Conservation (phyloP, 2,888 invertebrate species). For the Galerucella pusilla region DNA sequence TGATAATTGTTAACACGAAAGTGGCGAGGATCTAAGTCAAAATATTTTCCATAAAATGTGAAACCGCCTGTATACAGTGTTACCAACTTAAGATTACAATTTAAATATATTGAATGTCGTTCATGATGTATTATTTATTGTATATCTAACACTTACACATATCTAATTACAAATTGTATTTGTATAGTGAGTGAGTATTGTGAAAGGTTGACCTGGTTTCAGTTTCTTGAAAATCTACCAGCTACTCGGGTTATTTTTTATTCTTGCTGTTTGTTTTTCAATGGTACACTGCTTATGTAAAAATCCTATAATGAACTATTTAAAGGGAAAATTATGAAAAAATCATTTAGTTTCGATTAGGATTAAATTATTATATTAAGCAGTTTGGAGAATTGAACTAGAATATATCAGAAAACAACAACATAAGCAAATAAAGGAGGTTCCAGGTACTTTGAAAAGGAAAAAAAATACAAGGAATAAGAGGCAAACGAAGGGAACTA, state of each 20-base stretch:
- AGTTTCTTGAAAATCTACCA: slow-evolving; percentile 21
- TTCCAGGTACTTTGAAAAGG: no score
- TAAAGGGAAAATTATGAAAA: no score
- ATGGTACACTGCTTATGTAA: no score
- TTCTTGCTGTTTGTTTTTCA: neutral
- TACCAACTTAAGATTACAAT: neutral
- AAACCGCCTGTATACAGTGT: neutral
- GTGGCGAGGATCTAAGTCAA: neutral
- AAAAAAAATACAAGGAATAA: no score
- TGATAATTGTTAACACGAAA: no score
- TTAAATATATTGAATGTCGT: neutral
- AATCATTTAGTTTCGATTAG: no score
- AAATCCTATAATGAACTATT: no score
- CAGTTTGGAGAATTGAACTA: no score
- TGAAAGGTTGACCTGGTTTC: slow-evolving; percentile 32
- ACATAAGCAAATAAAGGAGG: no score
- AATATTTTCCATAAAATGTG: neutral
- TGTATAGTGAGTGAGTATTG: slow-evolving; percentile 8
- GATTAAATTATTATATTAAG: no score
- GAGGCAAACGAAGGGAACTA: no score
- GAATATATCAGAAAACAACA: no score
- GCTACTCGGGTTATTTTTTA: neutral
- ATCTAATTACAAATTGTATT: slow-evolving; percentile 12
- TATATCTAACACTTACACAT: slow-evolving; percentile 5
- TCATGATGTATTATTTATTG: slow-evolving; percentile 1